phyloP scores from a whole-genome alignment of 1,140 invertebrate species.

The Temnothorax curvispinosus region DNA sequence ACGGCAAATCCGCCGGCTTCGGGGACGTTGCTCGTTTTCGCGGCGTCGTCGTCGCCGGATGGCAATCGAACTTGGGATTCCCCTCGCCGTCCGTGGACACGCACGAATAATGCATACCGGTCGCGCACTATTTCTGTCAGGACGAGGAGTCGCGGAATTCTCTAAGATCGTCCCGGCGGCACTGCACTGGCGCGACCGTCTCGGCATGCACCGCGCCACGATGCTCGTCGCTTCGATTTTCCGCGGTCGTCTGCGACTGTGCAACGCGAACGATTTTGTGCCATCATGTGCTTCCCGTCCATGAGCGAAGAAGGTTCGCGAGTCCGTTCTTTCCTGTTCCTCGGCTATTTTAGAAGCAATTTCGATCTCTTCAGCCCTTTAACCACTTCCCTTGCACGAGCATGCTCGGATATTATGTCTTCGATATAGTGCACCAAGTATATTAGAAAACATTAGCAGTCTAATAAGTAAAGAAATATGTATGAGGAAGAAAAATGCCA shows the following conservation, averaged over 20 bases:
- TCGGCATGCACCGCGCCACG: constrained; percentile 44
- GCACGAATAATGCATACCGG: constrained; percentile 21
- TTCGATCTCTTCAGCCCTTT: background rate
- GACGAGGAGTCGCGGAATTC: constrained; percentile 2
- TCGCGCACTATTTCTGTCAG: constrained; percentile 21
- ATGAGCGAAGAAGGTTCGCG: background rate
- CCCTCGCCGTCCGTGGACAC: background rate
- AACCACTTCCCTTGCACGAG: background rate
- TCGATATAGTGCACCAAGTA: background rate
- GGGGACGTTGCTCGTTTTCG: background rate
- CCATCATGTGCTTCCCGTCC: constrained; percentile 32
- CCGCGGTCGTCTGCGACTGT: constrained; percentile 66
- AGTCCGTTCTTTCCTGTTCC: background rate
- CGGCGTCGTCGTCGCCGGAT: background rate
- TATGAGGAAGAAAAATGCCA: background rate
- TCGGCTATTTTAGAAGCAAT: background rate
- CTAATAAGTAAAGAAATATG: background rate
- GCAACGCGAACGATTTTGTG: constrained; percentile 69
- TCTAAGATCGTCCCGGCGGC: background rate
- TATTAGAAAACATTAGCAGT: background rate
- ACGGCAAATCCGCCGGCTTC: background rate
- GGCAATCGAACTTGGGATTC: background rate
- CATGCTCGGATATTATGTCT: background rate
- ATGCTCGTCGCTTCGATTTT: constrained; percentile 68
- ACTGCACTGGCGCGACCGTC: constrained; percentile 38